Base-by-base conservation (phyloP, 2,797 vertebrate species). In the Notamacropus eugenii region DNA sequence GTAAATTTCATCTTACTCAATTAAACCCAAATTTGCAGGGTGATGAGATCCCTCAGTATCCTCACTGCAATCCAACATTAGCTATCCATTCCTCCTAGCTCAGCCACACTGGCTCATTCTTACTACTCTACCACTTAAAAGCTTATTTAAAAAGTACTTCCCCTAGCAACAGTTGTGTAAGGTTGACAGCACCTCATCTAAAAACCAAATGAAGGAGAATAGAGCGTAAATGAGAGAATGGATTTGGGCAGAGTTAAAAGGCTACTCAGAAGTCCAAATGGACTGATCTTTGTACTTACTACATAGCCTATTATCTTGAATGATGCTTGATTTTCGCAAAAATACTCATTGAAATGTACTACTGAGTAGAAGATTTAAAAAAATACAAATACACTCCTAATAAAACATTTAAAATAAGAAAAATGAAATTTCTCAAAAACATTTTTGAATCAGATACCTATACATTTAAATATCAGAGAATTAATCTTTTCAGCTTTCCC, bases 401-500 rank as follows among this genome's bases (percentile, higher is more conserved):
- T 90, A 29, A 92, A 54, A 94, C 67, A 93, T 34, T 55, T 22
- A 96, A 96, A 90, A 87, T 46, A 46, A 24, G 8, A 50, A 87
- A 87, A 87, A 82, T 24, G 40, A 50, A 87, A 87, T 87, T 87
- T 87, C 40, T 87, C 24, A 46, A 87, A 74, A 87, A 50, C 10
- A 50, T 27, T 27, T 87, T 87, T 87, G 40, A 82, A 87, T 87
- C 22, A 87, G 31, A 87, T 87, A 46, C 52, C 90, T 56, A 29
- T 91, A 24, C 19, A 54, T 54, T 95, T 96, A 90, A 94, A 95
- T 54, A 54, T 93, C 12, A 50, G 91, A 1, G 24, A 96, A 93
- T 67, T 94, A 91, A 34, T 91, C 82, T 94, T 93, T 95, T 91
- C 54, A 87, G 94, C 96, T 90, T 28, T 93, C 27, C 93, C 93